Conservation (phyloP, 2,797 vertebrate species). For the Enteromius radiatus region DNA sequence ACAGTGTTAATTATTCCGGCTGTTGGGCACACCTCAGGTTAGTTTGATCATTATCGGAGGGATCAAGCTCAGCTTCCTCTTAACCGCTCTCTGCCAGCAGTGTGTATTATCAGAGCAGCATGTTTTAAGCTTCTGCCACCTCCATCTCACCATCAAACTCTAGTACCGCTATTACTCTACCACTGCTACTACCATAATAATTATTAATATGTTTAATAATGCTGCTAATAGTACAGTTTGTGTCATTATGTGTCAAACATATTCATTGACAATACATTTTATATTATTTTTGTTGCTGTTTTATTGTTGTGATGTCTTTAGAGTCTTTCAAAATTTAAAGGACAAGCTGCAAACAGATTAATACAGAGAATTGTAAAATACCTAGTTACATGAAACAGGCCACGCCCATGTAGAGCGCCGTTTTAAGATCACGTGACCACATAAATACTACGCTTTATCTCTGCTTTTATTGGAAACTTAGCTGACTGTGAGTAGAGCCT, state of each 20-base stretch:
- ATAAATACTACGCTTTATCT: not conserved
- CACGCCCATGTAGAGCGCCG: not conserved
- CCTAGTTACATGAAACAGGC: not conserved
- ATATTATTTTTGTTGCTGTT: not conserved
- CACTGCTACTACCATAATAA: not conserved
- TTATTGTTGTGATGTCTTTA: not conserved
- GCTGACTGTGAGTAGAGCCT: not conserved
- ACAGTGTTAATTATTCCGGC: constrained; percentile 43
- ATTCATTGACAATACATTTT: not conserved
- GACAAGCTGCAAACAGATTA: not conserved
- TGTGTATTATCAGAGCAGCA: not conserved
- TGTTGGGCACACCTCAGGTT: constrained; percentile 31
- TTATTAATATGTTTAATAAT: not conserved
- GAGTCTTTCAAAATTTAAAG: not conserved
- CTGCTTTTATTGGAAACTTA: not conserved
- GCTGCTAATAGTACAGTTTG: not conserved
- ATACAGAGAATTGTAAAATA: not conserved
- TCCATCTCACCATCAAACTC: not conserved
- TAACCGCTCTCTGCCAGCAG: constrained; percentile 13
- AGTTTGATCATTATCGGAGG: constrained; percentile 43
- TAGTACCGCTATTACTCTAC: not conserved
- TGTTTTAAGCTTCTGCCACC: constrained; percentile 14
- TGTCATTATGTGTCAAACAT: not conserved
- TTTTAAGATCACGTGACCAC: not conserved
- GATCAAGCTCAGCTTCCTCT: constrained; percentile 31